Evolutionary conservation across 1,140 invertebrate genomes (phyloP), one percentile per base, ranked within the genome.

Genomic region (Tetramorium parvispinum): DNA sequence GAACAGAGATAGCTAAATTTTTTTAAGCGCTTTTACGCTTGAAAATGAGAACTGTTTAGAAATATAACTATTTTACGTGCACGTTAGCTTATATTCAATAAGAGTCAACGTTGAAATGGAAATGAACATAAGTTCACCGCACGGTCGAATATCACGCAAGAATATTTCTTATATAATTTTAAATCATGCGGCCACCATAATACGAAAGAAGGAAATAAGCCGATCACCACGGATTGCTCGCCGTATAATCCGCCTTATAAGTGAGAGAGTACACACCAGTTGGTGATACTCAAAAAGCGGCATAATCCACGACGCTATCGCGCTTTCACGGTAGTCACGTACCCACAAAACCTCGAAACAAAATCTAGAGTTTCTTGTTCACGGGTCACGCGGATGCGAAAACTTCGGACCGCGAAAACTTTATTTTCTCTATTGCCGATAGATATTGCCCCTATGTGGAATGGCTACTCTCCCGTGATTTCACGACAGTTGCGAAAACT

Each of bases 291-390:
- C 53, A 57, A 83, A 83, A 83, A 59, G 18, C 43, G 8, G 53
- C 68, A 71, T 51, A 37, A 37, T 55, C 37, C 66, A 13, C 53
- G 66, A 46, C 71, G 37, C 66, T 57, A 73, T 82, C 40, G 66
- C 66, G 37, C 43, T 82, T 27, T 40, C 65, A 27, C 51, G 18
- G 18, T n/a, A 71, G 49, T 40, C 66, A 18, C 66, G 24, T 40
- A 11, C 8, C n/a, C 51, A 37, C 53, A 43, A 70, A 70, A 81
- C n/a, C 77, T 24, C 79, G 53, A 75, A 59, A 73, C 24, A 55
- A 83, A 83, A 59, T 75, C 53, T 59, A 37, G 13, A 82, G 68
- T 83, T 83, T 83, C 79, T 73, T 46, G 79, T 75, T 73, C 79
- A 68, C 68, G 40, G 40, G 53, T 75, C 79, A 75, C 68, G 68